Base-by-base conservation (phyloP, 2,888 invertebrate species). In the Epicampocera succincta region DNA sequence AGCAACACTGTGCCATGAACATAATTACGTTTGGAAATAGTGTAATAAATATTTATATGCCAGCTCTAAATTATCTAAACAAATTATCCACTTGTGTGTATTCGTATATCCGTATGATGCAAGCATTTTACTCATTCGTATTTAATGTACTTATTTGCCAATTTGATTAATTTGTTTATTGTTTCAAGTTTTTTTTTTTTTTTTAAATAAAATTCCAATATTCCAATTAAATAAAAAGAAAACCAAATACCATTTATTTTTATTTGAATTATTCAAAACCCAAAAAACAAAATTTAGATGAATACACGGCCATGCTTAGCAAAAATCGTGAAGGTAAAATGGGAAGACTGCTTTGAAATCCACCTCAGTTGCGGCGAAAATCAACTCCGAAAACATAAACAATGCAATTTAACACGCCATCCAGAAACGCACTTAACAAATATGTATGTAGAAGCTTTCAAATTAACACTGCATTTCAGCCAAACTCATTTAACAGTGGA, bases 261-360 rank as follows among this genome's bases (percentile, higher is more conserved):
- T n/a, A 56, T 74, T 73, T 72, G 38, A 71, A 75, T 21, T 9
- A 44, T 56, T 46, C 3, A 77, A 73, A 21, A 54, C 54, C n/a
- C 38, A 13, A 69, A 13, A 69, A 33, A 50, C 19, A 44, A 88
- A 89, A 88, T 89, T 87, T 90, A 91, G 91, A 91, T 90, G 91
- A 91, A 86, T 91, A 90, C 87, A 90, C 90, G 84, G 88, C 91
- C 84, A 90, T 91, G 90, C 90, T 91, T 90, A 91, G 91, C 88
- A 91, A 91, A 88, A 87, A 90, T 84, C 88, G 90, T 77, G 89
- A 91, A 85, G 90, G 91, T 85, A 91, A 91, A 89, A 91, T 90
- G 90, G 90, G 90, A 85, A 89, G 91, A 86, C 89, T 91, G 86
- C 91, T 91, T 86, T 91, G 90, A 89, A 88, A 86, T 65, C 71